phyloP scores from a whole-genome alignment of 1,140 invertebrate genomes.

The Grapholita molesta region DNA sequence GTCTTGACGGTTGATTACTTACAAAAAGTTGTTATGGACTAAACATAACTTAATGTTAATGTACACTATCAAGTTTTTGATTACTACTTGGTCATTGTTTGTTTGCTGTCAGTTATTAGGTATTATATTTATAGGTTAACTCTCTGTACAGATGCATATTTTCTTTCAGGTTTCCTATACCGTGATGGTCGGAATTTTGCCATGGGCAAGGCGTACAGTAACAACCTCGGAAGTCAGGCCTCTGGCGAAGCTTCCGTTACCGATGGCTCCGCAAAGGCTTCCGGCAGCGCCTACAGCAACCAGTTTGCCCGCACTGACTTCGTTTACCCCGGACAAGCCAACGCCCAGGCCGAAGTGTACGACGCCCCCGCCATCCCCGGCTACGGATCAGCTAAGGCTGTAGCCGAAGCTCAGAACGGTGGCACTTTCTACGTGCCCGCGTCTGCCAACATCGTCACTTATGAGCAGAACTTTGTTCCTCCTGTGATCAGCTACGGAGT shows the following conservation, averaged over 20 bases:
- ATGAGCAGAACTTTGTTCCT: constrained; percentile 59
- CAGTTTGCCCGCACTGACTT: constrained; percentile 22
- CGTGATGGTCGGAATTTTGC: constrained; percentile 57
- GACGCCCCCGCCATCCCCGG: constrained; percentile 30
- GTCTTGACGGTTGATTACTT: neutral
- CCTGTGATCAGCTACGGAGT: constrained; percentile 34
- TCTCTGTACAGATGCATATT: no score
- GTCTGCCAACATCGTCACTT: constrained; percentile 54
- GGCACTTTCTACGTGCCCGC: constrained; percentile 52
- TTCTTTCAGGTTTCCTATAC: constrained; percentile 44
- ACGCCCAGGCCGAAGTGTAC: constrained; percentile 52
- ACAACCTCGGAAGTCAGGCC: constrained; percentile 35
- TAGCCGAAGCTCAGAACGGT: constrained; percentile 47
- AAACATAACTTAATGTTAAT: neutral
- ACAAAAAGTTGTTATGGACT: neutral
- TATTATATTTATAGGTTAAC: neutral
- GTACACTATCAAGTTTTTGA: no score
- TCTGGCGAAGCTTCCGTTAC: constrained; percentile 38
- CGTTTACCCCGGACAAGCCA: constrained; percentile 45
- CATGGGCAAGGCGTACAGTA: constrained; percentile 48
- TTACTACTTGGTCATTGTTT: neutral
- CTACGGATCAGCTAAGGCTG: constrained; percentile 43
- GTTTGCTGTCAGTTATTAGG: no score
- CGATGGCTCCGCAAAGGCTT: constrained; percentile 43
- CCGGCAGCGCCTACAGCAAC: constrained; percentile 38